Base-by-base conservation (phyloP, 2,888 invertebrate genomes). In the Drosophila atripex region DNA sequence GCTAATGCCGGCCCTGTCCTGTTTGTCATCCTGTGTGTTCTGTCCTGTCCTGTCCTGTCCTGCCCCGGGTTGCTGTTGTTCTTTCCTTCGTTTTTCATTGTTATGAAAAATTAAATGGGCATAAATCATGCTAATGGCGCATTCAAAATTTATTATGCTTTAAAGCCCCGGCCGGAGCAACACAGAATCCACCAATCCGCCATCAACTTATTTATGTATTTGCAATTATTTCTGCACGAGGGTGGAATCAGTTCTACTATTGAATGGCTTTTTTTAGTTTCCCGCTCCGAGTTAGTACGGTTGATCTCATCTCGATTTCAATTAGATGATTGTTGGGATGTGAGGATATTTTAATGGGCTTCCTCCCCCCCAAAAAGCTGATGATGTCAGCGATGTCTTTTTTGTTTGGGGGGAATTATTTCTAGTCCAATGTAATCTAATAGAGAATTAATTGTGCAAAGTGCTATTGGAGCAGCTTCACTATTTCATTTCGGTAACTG, bases 61-160 rank as follows among this genome's bases (percentile, higher is more conserved):
- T 12, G 32, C n/a, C 14, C 35, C n/a, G n/a, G 6, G 14, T 7
- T n/a, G 70, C 55, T 58, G 72, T 57, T 49, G 71, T 59, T 68
- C 64, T 65, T 55, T 47, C 51, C 64, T 41, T 41, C 39, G 50
- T 43, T 43, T 75, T 80, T 76, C 78, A 88, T 86, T 87, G 88
- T 84, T 85, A 85, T 85, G 80, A 85, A 88, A 86, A 86, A 86
- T 86, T 86, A 86, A 86, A 86, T 86, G 77, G 84, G 79, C 85
- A 86, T 86, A 86, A 86, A 86, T 86, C 85, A 86, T 86, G 85
- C 85, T 86, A 86, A 86, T 86, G 85, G 85, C 83, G 80, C 85
- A 86, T 88, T 86, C 79, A 86, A 88, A 86, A 86, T 86, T 88
- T 88, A 86, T 87, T 86, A 85, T 59, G 85, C 86, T 85, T 85